Evolutionary conservation across 2,113 vertebrate species (phyloP).

Genomic region (Antechinus flavipes): DNA sequence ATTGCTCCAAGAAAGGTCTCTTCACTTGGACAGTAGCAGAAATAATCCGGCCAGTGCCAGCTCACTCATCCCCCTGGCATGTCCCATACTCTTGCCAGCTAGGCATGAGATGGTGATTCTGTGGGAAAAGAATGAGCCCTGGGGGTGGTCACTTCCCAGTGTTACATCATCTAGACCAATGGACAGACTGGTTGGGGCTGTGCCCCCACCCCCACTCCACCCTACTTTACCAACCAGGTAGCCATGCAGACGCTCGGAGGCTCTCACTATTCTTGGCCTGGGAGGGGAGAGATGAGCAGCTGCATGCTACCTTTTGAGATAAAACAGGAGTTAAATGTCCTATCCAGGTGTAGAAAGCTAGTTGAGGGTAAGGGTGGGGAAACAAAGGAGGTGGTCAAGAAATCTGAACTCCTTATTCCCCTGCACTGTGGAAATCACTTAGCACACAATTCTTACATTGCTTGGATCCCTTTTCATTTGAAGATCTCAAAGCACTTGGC

Average conservation of each 20-base stretch:
- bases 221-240: not conserved
- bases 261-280: not conserved
- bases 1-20: not conserved
- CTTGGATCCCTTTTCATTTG: not conserved
- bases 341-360: not conserved
- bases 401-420: not conserved
- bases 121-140: not conserved
- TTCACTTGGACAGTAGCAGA: not conserved
- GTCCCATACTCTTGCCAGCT: not conserved
- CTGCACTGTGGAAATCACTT: not conserved
- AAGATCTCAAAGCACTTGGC: not conserved
- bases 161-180: constrained; percentile 1
- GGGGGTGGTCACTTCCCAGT: not conserved
- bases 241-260: not conserved
- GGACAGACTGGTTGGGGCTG: constrained; percentile 19
- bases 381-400: not conserved
- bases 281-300: not conserved
- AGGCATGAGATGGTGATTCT: not conserved
- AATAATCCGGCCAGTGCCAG: not conserved
- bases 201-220: not conserved
- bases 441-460: not conserved
- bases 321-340: not conserved
- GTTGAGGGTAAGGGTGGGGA: not conserved
- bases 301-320: not conserved
- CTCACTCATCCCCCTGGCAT: not conserved